Evolutionary conservation across 2,888 invertebrate species (phyloP).

Genomic region (Pterostichus niger): DNA sequence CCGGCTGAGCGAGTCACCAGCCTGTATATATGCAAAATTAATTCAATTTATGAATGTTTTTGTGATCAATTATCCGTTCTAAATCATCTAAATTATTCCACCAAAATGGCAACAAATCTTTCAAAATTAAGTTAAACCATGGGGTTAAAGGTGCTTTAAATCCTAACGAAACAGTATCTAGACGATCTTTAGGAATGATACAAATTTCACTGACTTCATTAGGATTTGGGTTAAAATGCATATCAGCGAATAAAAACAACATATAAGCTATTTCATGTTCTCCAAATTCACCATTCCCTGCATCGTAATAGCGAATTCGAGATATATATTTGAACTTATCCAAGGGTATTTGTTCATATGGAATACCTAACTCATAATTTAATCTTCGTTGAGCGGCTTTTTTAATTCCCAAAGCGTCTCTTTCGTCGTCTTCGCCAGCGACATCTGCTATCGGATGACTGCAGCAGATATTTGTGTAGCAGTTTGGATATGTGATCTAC

Average conservation of each 20-base stretch:
- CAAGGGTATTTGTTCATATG: slow-evolving; percentile 81
- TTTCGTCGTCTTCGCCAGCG: slow-evolving; percentile 85
- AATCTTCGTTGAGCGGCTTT: slow-evolving; percentile 93
- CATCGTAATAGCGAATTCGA: slow-evolving; percentile 92
- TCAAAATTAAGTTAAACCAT: slow-evolving; percentile 94
- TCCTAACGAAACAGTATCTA: slow-evolving; percentile 82
- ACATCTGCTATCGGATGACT: slow-evolving; percentile 95
- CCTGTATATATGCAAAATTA: too few species aligned
- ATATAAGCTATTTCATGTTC: slow-evolving; percentile 99
- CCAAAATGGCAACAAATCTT: slow-evolving; percentile 90
- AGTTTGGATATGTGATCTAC: slow-evolving; percentile 90
- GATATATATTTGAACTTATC: slow-evolving; percentile 91
- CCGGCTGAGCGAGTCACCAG: background rate
- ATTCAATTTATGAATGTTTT: slow-evolving; percentile 82
- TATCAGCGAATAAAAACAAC: slow-evolving; percentile 90
- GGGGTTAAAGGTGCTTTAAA: slow-evolving; percentile 90
- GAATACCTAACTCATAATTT: slow-evolving; percentile 94
- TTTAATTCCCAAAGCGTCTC: slow-evolving; percentile 86
- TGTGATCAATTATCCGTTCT: slow-evolving; percentile 85
- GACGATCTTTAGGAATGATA: slow-evolving; percentile 85
- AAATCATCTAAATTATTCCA: slow-evolving; percentile 93
- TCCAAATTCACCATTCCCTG: slow-evolving; percentile 91
- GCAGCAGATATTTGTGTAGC: slow-evolving; percentile 97
- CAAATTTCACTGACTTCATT: slow-evolving; percentile 93
- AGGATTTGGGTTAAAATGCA: slow-evolving; percentile 89